Conservation (phyloP, 2,888 invertebrate species). For the Sepiola atlantica region DNA sequence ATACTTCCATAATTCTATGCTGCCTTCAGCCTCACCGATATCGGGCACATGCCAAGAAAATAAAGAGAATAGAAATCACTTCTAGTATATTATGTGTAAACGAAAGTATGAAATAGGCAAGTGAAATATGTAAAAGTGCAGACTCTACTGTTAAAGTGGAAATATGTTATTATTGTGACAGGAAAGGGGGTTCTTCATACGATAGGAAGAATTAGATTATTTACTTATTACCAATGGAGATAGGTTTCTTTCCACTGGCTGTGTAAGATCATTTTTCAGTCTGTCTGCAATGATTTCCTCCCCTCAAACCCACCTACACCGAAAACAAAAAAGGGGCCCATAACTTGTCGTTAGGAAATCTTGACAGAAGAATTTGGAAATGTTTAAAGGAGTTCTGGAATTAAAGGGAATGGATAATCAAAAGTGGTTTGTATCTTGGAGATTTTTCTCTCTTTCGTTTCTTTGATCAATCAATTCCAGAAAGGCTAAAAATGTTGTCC, state of each 20-base stretch:
- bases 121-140: background rate
- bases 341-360: background rate
- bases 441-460: background rate
- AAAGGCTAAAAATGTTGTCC: background rate
- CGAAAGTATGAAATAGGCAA: background rate
- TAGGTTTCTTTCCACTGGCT: background rate
- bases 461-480: background rate
- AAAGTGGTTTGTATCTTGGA: background rate
- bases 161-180: background rate
- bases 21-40: background rate
- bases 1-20: background rate
- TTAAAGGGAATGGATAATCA: background rate
- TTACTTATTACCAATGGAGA: constrained; percentile 11
- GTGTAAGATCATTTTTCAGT: constrained; percentile 32
- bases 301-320: too few species aligned
- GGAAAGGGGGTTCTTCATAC: background rate
- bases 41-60: constrained; percentile 9
- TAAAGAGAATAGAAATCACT: constrained; percentile 23
- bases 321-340: background rate
- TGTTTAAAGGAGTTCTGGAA: constrained; percentile 6
- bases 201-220: background rate
- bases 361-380: background rate
- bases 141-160: background rate
- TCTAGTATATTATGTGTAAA: background rate
- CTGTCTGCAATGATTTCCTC: background rate